Percentiles rank a stretch among this genome's conserved stretches.
phyloP scores from a whole-genome alignment of 2,797 vertebrate species.

The Chloroceryle inda region DNA sequence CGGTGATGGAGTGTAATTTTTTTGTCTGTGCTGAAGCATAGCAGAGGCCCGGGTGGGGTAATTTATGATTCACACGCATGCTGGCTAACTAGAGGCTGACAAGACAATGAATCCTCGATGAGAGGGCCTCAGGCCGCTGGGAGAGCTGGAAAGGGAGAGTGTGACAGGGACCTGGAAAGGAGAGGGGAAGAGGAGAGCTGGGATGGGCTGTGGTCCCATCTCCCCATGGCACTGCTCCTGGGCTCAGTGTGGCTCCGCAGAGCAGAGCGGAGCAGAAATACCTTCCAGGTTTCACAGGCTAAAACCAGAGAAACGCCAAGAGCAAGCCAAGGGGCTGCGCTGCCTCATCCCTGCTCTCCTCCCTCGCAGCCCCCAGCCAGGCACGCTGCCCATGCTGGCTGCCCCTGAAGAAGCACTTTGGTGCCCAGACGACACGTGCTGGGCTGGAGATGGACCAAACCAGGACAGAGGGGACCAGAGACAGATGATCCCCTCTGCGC shows the following conservation, averaged over 20 bases:
- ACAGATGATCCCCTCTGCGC: neutral
- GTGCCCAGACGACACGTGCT: fast-evolving
- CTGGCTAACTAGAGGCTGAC: slow-evolving; percentile 81
- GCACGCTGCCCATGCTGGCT: neutral
- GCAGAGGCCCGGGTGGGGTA: slow-evolving; percentile 76
- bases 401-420: neutral
- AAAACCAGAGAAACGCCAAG: fast-evolving
- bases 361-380: fast-evolving
- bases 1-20: slow-evolving; percentile 84
- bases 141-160: slow-evolving; percentile 46
- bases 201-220: fast-evolving
- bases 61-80: slow-evolving; percentile 82
- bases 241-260: fast-evolving
- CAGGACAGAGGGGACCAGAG: neutral
- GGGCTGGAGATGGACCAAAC: neutral
- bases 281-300: neutral
- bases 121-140: slow-evolving; percentile 27
- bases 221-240: neutral
- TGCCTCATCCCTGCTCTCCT: neutral
- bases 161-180: slow-evolving; percentile 21
- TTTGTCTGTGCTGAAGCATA: slow-evolving; percentile 84
- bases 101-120: slow-evolving; percentile 83
- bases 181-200: neutral
- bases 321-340: neutral
- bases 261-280: neutral